Base-by-base conservation (phyloP, 2,888 invertebrate genomes). In the Trissolcus japonicus region DNA sequence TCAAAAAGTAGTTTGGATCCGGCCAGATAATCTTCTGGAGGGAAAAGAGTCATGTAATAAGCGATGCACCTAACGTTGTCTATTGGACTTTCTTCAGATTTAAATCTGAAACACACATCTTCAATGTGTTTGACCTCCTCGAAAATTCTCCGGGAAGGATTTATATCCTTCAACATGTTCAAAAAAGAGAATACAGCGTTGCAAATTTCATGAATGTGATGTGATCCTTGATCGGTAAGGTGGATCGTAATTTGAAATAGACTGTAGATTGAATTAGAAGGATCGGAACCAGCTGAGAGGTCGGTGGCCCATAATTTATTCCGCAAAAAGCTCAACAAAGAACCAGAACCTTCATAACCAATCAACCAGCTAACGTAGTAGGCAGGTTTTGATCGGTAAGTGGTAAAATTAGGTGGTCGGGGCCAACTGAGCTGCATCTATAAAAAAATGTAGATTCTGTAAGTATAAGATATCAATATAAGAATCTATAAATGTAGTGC, bases 311-410 rank as follows among this genome's bases (percentile, higher is more conserved):
- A 96, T 35, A 95, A 92, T 86, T 93, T 94, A 83, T 93, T 93
- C 67, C 94, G 92, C 19, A 96, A 90, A 85, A 94, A 95, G 0
- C 94, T 93, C 1, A 95, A 91, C n/a, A 96, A 89, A 80, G 95
- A 95, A 67, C 95, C 96, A 83, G 93, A 93, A 1, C 97, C 97
- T 88, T 97, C 96, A 87, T 97, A 94, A 0, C 95, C 96, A 4
- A 97, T 89, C 11, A 97, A 88, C 82, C 84, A 84, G 0, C 94
- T 93, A 2, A 97, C 89, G 84, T 95, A 95, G 81, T 94, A 92
- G 78, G 94, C 92, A 0, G 96, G 95, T 86, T 95, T 95, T 17
- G 91, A 91, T 87, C 93, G 92, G 86, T 96, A 97, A 75, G 94
- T 89, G 74, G 93, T 89, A 29, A 91, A 90, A 43, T 92, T 83